These are phyloP conservation scores for Hermetia illucens DNA, from an alignment of 1,140 invertebrate genomes.

Conservation along the genomic window DNA sequence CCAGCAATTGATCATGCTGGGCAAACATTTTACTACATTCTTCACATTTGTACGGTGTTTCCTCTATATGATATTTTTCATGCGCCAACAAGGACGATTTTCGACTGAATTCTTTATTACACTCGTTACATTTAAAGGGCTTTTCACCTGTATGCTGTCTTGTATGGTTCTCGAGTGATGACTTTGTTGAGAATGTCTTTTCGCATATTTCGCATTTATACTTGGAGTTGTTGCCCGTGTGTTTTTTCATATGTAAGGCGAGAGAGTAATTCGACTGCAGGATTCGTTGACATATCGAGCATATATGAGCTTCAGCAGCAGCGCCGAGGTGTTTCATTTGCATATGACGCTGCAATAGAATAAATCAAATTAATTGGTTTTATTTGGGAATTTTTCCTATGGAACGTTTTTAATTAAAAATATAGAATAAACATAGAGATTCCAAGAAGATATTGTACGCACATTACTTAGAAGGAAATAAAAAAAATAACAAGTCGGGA, in stretches of 20 bases:
- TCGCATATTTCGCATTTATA: constrained; percentile 21
- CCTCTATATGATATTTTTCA: too few species aligned
- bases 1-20: neutral
- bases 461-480: too few species aligned
- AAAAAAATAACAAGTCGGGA: too few species aligned
- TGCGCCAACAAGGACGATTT: too few species aligned
- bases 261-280: neutral
- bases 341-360: neutral
- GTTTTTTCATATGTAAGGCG: neutral
- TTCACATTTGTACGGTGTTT: neutral
- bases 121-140: constrained; percentile 31
- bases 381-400: too few species aligned
- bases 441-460: too few species aligned
- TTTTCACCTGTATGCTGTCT: constrained; percentile 26
- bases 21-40: neutral
- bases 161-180: constrained; percentile 11
- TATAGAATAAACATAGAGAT: too few species aligned
- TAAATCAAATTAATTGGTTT: too few species aligned
- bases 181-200: constrained; percentile 18
- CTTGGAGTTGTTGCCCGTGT: too few species aligned
- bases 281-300: neutral
- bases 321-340: neutral
- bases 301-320: neutral
- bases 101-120: constrained; percentile 14
- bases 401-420: too few species aligned